Evolutionary conservation across 2,797 vertebrate genomes (phyloP), one percentile per base, ranked within the genome.

Genomic region (Enteromius anoplus): DNA sequence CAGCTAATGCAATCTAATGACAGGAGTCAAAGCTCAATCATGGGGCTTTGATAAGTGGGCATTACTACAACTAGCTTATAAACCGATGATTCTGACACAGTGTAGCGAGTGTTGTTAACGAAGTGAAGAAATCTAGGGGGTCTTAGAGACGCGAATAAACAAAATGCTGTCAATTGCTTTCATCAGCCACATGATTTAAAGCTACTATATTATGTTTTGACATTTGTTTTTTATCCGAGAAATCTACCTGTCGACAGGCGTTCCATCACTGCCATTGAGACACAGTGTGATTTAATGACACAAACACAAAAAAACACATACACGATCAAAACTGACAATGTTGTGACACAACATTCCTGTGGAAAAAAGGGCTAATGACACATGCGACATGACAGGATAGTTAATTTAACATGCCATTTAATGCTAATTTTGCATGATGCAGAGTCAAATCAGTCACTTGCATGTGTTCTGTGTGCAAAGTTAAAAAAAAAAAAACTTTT

Each of bases 241-340:
- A 83, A 73, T 78, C 75, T 78, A 45, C 78, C 79, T 70, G 37
- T 42, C 68, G 66, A 81, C 72, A 69, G 55, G 71, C 68, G 19
- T 75, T 84, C 72, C 49, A 69, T 85, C 82, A 77, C 6, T 14
- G 65, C 58, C 80, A 70, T 15, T 17, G 40, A 69, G 85, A 82
- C 75, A 81, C 21, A 34, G 34, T 10, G 68, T 14, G 80, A 68
- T 85, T 85, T 82, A 84, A 72, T 51, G 77, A 87, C 76, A 47
- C 42, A 65, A 47, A 47, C 21, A 60, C n/a, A 17, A 64, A 60
- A 87, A 83, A 86, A 85, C 37, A 51, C 53, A 64, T 51, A 19
- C 68, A 51, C 49, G 42, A 78, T 78, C 62, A 75, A 86, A 85
- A 53, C 72, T 75, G 68, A 71, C 80, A 79, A 75, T 29, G 21